These are phyloP conservation scores for Aleiodes sp. DNA, from an alignment of 1,140 invertebrate species.

Conservation along the genomic window DNA sequence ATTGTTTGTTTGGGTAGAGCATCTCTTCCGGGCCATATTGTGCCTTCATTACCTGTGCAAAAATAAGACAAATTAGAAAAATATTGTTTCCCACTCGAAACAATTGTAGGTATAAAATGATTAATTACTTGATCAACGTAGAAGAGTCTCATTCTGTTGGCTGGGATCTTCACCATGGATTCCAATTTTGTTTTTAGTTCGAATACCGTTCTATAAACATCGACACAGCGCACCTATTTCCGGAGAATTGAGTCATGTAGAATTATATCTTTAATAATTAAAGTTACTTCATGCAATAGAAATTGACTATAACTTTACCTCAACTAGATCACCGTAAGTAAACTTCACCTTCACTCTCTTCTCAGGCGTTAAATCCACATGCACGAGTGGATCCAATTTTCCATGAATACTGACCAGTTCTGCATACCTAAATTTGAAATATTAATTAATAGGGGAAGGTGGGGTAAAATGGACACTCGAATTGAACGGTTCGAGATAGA, in stretches of 20 bases:
- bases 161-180: conserved; percentile 79
- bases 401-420: conserved; percentile 85
- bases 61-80: too few species aligned
- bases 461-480: conserved; percentile 1
- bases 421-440: conserved; percentile 73
- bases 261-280: conserved; percentile 17
- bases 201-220: conserved; percentile 79
- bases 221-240: conserved; percentile 72
- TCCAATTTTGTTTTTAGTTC: conserved; percentile 85
- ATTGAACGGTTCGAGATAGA: too few species aligned
- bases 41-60: conserved; percentile 67
- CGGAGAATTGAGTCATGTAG: conserved; percentile 10
- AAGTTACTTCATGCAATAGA: neutral
- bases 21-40: conserved; percentile 83
- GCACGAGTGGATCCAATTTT: conserved; percentile 85
- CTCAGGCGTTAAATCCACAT: conserved; percentile 85
- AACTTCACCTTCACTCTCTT: conserved; percentile 87
- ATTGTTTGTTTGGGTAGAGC: conserved; percentile 84
- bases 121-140: conserved; percentile 79
- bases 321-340: conserved; percentile 78
- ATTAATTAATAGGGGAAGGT: conserved; percentile 1
- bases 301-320: conserved; percentile 62
- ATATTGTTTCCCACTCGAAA: too few species aligned
- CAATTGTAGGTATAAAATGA: conserved; percentile 9
- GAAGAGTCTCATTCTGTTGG: conserved; percentile 84